Evolutionary conservation across 2,797 vertebrate species (phyloP).

Genomic region (Neosilurus hyrtlii): DNA sequence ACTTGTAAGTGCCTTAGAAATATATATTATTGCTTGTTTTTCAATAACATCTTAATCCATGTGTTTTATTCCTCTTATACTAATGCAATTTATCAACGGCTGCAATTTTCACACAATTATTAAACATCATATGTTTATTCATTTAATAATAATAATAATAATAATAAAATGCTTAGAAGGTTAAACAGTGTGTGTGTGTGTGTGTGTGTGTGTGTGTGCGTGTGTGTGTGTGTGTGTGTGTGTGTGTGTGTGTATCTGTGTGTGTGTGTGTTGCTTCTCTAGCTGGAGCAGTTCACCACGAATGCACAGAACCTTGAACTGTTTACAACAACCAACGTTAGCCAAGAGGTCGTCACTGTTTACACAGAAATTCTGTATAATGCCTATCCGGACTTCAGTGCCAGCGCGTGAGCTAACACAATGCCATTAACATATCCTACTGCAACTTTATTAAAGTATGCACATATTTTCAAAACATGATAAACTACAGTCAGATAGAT

Average conservation of each 20-base stretch:
- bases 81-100: background rate
- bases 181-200: background rate
- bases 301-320: conserved; percentile 68
- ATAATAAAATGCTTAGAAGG: background rate
- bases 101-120: background rate
- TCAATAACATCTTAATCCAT: background rate
- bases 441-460: background rate
- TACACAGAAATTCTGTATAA: conserved; percentile 66
- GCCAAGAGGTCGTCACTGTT: conserved; percentile 60
- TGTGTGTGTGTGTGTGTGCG: background rate
- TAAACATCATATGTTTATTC: background rate
- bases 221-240: background rate
- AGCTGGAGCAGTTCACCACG: conserved; percentile 65
- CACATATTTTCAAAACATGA: background rate
- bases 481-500: background rate
- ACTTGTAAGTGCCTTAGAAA: no score
- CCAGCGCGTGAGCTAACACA: conserved; percentile 64
- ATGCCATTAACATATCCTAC: background rate
- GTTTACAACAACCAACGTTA: conserved; percentile 52
- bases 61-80: background rate
- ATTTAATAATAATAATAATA: background rate
- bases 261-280: conserved; percentile 41
- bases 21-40: no score
- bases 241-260: no score
- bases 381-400: conserved; percentile 66